Base-by-base conservation (phyloP, 2,797 vertebrate genomes). In the Platyrinchus mystaceus region DNA sequence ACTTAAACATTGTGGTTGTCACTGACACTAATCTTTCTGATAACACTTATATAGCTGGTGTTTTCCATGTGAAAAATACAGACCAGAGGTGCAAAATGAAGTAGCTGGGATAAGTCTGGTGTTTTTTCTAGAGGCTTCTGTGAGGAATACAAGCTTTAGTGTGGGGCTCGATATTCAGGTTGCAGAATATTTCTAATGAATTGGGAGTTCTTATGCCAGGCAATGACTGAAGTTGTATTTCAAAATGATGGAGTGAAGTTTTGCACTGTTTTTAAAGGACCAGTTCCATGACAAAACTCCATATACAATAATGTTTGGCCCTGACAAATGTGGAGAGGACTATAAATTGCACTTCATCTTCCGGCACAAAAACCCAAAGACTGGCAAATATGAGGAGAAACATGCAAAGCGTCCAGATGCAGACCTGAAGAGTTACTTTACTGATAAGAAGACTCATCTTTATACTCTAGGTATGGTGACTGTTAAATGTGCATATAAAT, bases 271-370 rank as follows among this genome's bases (percentile, higher is more conserved):
- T 87, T 81, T 85, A 70, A 97, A 99, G 99, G 98, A 99, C 83
- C 98, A 99, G 47, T 99, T 99, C 94, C 98, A 99, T 83, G 99
- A 99, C 97, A 99, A 99, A 97, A 99, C 99, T n/a, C 97, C 99
- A 0, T 99, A 99, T 96, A 99, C 99, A 12, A 99, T 99, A 97
- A 99, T 99, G 99, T 99, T 99, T 85, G 99, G 99, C 49, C 99
- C 99, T 3, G 99, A 99, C 97, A 99, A 99, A 93, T 99, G 99
- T 94, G 99, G 99, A 56, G 99, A 99, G 85, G 99, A 99, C 93
- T 99, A 99, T 96, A 99, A 99, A 87, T 97, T 99, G 73, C 99
- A 99, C 97, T 99, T 99, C 98, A 99, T 99, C 98, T 99, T 99
- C 97, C 98, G 99, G 37, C 99, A 99, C 98, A 99, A 99, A 94